phyloP scores from a whole-genome alignment of 1,140 invertebrate species.

The Spodoptera frugiperda region DNA sequence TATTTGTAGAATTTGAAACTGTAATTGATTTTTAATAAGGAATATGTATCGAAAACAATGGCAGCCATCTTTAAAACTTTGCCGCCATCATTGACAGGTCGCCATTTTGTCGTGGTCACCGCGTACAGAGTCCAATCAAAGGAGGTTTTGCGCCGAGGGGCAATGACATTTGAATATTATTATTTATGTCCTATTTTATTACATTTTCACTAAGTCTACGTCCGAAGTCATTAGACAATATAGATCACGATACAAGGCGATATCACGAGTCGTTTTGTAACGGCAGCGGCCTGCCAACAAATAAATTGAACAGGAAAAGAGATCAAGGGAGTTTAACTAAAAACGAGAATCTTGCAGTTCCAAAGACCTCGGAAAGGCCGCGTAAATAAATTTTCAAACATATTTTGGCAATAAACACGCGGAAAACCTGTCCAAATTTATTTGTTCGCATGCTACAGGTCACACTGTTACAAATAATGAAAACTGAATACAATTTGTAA shows the following conservation, averaged over 20 bases:
- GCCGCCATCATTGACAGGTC: not conserved
- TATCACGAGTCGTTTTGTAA: not conserved
- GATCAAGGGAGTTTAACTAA: not conserved
- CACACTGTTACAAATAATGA: slow-evolving; percentile 12
- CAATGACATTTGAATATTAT: not conserved
- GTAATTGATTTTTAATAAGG: too few species aligned
- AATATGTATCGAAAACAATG: not conserved
- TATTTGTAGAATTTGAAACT: too few species aligned
- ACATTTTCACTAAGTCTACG: slow-evolving; percentile 24
- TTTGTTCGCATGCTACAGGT: slow-evolving; percentile 6
- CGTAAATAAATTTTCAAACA: not conserved
- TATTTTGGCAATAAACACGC: slow-evolving; percentile 5
- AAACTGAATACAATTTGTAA: not conserved
- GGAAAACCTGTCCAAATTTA: not conserved
- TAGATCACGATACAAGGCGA: slow-evolving; percentile 1
- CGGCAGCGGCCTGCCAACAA: slow-evolving; percentile 34
- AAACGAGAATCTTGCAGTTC: not conserved
- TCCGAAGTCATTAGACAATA: slow-evolving; percentile 22
- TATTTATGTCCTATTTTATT: slow-evolving; percentile 26
- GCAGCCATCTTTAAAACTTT: slow-evolving; percentile 10
- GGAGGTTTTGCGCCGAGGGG: slow-evolving; percentile 13
- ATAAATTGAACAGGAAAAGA: slow-evolving; percentile 9
- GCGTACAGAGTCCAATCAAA: slow-evolving; percentile 23
- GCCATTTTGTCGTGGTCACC: slow-evolving; percentile 9
- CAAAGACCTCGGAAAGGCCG: not conserved